A percentile compares a stretch with the other conserved stretches of the same genome.
phyloP scores from a whole-genome alignment of 1,140 invertebrate species.

The Leucophenga varia region DNA sequence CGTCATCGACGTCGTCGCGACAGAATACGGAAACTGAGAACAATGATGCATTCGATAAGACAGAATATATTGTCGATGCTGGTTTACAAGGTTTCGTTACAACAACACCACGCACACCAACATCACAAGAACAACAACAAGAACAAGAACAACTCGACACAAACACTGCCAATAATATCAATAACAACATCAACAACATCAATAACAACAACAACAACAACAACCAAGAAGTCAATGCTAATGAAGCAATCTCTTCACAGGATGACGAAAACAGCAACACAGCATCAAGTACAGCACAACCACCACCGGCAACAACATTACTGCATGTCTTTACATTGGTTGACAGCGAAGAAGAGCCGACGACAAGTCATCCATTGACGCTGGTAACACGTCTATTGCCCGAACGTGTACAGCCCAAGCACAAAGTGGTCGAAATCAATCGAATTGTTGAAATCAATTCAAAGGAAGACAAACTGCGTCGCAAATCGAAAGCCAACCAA shows the following conservation, averaged over 20 bases:
- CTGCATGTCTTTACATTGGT: conserved; percentile 59
- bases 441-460: conserved; percentile 67
- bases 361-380: conserved; percentile 13
- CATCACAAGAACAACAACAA: conserved; percentile 14
- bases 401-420: conserved; percentile 40
- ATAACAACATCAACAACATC: conserved; percentile 8
- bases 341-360: conserved; percentile 35
- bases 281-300: conserved; percentile 31
- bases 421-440: conserved; percentile 67
- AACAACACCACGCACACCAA: conserved; percentile 42
- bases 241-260: conserved; percentile 49
- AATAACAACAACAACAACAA: conserved; percentile 16
- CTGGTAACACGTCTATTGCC: conserved; percentile 2
- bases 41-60: too few relatives aligned
- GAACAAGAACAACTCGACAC: conserved; percentile 31
- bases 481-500: conserved; percentile 62
- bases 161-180: conserved; percentile 26
- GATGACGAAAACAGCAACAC: conserved; percentile 25
- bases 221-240: conserved; percentile 31
- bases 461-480: conserved; percentile 61
- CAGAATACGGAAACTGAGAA: conserved; percentile 16
- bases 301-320: conserved; percentile 58
- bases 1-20: not conserved
- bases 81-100: conserved; percentile 39
- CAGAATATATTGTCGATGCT: too few relatives aligned